Base-by-base conservation (phyloP, 2,113 vertebrate species). In the Trichechus manatus region DNA sequence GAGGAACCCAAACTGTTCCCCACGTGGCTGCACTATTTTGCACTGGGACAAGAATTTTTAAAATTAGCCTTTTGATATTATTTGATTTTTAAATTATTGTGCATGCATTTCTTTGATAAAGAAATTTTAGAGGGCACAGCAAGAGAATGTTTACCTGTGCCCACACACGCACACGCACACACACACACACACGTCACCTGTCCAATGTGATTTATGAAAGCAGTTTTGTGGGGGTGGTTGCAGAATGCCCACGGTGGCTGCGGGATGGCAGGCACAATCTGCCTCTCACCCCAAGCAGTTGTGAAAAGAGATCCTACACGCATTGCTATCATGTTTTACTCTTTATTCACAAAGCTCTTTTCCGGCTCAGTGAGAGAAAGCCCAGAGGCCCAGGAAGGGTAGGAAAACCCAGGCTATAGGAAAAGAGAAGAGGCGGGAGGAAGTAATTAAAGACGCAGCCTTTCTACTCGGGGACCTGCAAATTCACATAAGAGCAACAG, bases 391-490 rank as follows among this genome's bases (percentile, higher is more conserved):
- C 6, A 6, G 22, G 14, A 36, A 61, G 86, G 9, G 25, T 10
- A 33, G 90, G 25, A 93, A 27, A 77, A 68, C 36, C 15, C 29
- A 89, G 61, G 33, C 44, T 53, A 10, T 15, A 53, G 42, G 17
- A 33, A 70, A 33, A n/a, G 19, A 78, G 31, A 33, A 66, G 42
- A 29, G 31, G 3, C 39, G 39, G 61, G 50, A 53, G 68, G 74
- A 88, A 53, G 78, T 19, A 4, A 42, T 61, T 81, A 42, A 50
- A 59, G 39, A 22, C 25, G 23, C 44, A 50, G 33, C 87, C 79
- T 87, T 77, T 66, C 85, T 90, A 27, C 78, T 91, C 61, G 36
- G 82, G 68, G 36, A 91, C 87, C 91, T 64, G 39, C 50, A 90
- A 91, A 77, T 89, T 88, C 83, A 82, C 85, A 20, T 39, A 72